Base-by-base conservation (phyloP, 1,140 invertebrate genomes). In the Magallana ariakensis region DNA sequence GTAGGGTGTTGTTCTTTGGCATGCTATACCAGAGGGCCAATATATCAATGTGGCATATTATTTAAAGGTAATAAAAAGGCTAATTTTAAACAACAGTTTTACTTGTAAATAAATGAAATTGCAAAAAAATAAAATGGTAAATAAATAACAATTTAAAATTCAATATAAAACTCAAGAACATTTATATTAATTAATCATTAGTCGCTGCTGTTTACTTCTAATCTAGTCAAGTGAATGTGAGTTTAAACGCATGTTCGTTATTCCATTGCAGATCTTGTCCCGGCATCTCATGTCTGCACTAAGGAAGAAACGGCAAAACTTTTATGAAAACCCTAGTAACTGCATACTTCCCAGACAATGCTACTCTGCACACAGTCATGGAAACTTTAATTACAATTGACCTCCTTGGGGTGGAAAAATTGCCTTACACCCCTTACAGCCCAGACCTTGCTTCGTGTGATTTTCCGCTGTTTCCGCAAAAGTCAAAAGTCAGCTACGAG, bases 361-460 rank as follows among this genome's bases (percentile, higher is more conserved):
- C 33, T 46, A 46, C 33, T 4, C 33, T 5, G 33, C 33, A 46
- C 33, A 46, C 33, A 46, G 33, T 5, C 33, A 46, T 80, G n/a
- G 19, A 26, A 80, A 26, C 19, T 80, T 15, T 33, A 22, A 13
- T 13, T 5, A 80, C 22, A 2, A 4, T 46, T 46, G 33, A 46
- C 33, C 33, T 46, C 33, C 33, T 46, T 46, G 2, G 33, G 33
- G 13, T 80, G 19, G 70, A 80, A 22, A 80, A 46, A 80, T 46
- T 80, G 33, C 7, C 19, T 8, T n/a, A 80, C n/a, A 15, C 19
- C 33, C 70, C 60, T 46, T 80, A 80, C 22, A 80, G 70, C 33
- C 70, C 70, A 26, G 70, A 80, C 22, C 33, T 75, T 22, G 70
- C 70, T 75, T 10, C 70, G 70, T 22, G n/a, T 19, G 70, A 75